Percentiles rank a stretch among this genome's conserved stretches.
These are phyloP conservation scores for Cheiracanthium punctorium DNA, from an alignment of 2,888 invertebrate species.

Conservation along the genomic window DNA sequence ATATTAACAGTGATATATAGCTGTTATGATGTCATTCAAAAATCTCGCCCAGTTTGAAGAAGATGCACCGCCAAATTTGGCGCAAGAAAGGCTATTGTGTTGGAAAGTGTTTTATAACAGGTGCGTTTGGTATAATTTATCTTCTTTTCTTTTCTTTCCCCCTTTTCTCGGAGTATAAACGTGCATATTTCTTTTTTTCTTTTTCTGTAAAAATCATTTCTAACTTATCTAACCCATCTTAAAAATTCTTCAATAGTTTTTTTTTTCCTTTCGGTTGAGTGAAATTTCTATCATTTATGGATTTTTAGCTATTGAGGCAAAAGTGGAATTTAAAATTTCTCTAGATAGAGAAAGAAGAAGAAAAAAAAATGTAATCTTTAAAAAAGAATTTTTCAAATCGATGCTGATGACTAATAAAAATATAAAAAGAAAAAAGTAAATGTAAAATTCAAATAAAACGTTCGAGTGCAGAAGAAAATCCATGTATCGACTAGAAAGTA, in stretches of 20 bases:
- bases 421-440: conserved; percentile 1
- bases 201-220: too few relatives aligned
- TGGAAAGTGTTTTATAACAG: too few relatives aligned
- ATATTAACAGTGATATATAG: too few relatives aligned
- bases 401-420: conserved; percentile 10
- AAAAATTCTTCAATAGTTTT: background rate
- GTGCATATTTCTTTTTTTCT: too few relatives aligned
- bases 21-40: too few relatives aligned
- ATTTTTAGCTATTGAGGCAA: background rate
- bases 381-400: conserved; percentile 1
- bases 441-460: background rate
- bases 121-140: too few relatives aligned
- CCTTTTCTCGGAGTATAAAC: too few relatives aligned
- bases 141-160: too few relatives aligned
- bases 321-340: background rate
- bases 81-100: too few relatives aligned
- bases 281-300: background rate
- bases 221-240: background rate
- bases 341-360: background rate
- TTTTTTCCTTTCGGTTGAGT: background rate
- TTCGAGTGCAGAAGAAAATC: conserved; percentile 1
- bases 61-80: too few relatives aligned
- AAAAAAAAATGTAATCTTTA: too few relatives aligned
- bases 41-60: too few relatives aligned
- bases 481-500: background rate